Evolutionary conservation across 2,888 invertebrate genomes (phyloP), one percentile per base, ranked within the genome.

Genomic region (Heliconius erato): DNA sequence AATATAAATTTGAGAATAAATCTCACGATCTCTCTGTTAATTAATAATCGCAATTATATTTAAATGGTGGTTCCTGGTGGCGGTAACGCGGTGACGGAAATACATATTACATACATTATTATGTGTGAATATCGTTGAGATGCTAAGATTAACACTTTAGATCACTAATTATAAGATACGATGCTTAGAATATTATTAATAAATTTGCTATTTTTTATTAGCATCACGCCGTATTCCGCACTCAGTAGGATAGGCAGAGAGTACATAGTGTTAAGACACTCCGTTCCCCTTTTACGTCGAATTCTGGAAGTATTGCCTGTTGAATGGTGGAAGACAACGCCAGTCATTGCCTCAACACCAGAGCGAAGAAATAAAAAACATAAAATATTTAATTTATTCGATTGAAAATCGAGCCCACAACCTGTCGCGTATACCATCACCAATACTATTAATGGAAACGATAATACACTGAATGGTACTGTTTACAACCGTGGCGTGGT

Each of bases 401-500:
- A 54, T 23, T 54, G 9, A 16, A 23, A 19, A 54, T 23, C 23
- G 54, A 23, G 19, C 7, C 9, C 7, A 23, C 23, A 54, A 19
- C 54, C 9, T 54, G 2, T 54, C 54, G 19, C 54, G 23, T 28
- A 28, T 28, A 28, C 28, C 28, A 28, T 28, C 28, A 28, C 28
- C 28, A 2, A 28, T 28, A 28, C 28, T 28, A 28, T 28, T 28
- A 28, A 28, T 28, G 28, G 28, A 28, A 28, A 28, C 28, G 16
- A 1, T 54, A 54, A 40, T 54, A 14, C 44, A 59, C 35, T 59
- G 14, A 3, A 63, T 32, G 84, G 83, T 78, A 80, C 82, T 88
- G 88, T 87, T 88, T 87, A 87, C 87, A 83, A 87, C 82, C 44
- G 72, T 67, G 40, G 40, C 23, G 40, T 26, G 12, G 49, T 91